Percentiles rank a stretch among this genome's conserved stretches.
phyloP scores from a whole-genome alignment of 2,888 invertebrate species.

The Zaprionus bogoriensis region DNA sequence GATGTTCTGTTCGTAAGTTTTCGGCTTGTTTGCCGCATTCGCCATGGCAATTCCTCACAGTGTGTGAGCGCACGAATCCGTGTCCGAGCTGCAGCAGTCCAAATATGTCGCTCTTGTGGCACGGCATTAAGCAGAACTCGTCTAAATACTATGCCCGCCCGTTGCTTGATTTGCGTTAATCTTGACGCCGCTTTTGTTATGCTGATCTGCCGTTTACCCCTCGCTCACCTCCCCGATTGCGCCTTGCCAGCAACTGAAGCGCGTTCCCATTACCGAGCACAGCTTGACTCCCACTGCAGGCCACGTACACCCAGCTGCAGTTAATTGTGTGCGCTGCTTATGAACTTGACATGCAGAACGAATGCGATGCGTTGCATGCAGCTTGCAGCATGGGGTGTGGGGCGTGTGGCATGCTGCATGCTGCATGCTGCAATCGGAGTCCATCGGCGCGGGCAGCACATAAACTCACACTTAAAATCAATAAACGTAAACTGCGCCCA shows the following conservation, averaged over 20 bases:
- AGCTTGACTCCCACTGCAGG: slow-evolving; percentile 40
- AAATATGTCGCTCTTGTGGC: slow-evolving; percentile 36
- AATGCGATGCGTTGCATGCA: slow-evolving; percentile 30
- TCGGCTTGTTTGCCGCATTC: background rate
- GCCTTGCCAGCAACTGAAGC: slow-evolving; percentile 5
- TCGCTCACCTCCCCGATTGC: background rate
- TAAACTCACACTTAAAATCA: slow-evolving; percentile 76
- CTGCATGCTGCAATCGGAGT: slow-evolving; percentile 21
- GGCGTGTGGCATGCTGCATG: slow-evolving; percentile 17
- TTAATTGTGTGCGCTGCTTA: slow-evolving; percentile 65
- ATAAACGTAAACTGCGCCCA: slow-evolving; percentile 71
- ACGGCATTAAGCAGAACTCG: slow-evolving; percentile 18
- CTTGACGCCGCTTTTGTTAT: slow-evolving; percentile 52
- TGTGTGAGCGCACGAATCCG: too few relatives aligned
- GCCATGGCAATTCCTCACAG: background rate
- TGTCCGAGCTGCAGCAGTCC: slow-evolving; percentile 3
- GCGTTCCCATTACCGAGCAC: slow-evolving; percentile 52
- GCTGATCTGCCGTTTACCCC: slow-evolving; percentile 27
- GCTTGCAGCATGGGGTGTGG: background rate
- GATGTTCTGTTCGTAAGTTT: background rate
- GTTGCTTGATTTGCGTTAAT: slow-evolving; percentile 61
- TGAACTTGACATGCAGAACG: slow-evolving; percentile 63
- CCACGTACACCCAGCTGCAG: background rate
- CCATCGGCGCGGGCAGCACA: slow-evolving; percentile 35
- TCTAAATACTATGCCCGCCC: slow-evolving; percentile 38